Percentiles rank a stretch among this genome's conserved stretches.
Evolutionary conservation across 2,113 vertebrate genomes (phyloP).

Genomic region (Phyllopteryx taeniolatus): DNA sequence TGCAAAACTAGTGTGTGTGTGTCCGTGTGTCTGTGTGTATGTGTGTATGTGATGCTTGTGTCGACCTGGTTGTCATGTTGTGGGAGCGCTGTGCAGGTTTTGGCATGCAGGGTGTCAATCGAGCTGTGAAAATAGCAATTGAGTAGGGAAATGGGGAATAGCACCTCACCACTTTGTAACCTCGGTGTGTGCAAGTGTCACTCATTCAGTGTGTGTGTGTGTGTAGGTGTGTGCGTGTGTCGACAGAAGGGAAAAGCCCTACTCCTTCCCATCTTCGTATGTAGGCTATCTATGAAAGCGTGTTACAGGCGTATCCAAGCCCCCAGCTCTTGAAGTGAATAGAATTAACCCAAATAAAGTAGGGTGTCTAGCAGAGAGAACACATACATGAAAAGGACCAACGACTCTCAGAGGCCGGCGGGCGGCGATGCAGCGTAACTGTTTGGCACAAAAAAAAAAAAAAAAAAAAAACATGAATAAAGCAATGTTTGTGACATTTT

Average conservation of each 20-base stretch:
- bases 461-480: constrained; percentile 27
- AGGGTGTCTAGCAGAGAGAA: constrained; percentile 28
- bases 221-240: constrained; percentile 9
- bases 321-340: constrained; percentile 55
- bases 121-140: constrained; percentile 74
- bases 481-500: constrained; percentile 35
- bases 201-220: constrained; percentile 44
- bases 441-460: background rate
- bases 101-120: constrained; percentile 64
- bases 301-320: constrained; percentile 43
- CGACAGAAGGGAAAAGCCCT: constrained; percentile 5
- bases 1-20: background rate
- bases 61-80: constrained; percentile 60
- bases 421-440: background rate
- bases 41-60: constrained; percentile 14
- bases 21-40: constrained; percentile 11
- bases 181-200: constrained; percentile 56
- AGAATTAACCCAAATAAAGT: constrained; percentile 70
- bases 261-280: constrained; percentile 23
- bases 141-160: constrained; percentile 74
- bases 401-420: constrained; percentile 31
- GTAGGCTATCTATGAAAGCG: constrained; percentile 39
- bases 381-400: constrained; percentile 45
- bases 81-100: constrained; percentile 47
- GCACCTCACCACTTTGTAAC: constrained; percentile 47